A percentile compares a stretch with the other conserved stretches of the same genome.
Conservation (phyloP, 1,140 invertebrate genomes). For the Bombus superbus region DNA sequence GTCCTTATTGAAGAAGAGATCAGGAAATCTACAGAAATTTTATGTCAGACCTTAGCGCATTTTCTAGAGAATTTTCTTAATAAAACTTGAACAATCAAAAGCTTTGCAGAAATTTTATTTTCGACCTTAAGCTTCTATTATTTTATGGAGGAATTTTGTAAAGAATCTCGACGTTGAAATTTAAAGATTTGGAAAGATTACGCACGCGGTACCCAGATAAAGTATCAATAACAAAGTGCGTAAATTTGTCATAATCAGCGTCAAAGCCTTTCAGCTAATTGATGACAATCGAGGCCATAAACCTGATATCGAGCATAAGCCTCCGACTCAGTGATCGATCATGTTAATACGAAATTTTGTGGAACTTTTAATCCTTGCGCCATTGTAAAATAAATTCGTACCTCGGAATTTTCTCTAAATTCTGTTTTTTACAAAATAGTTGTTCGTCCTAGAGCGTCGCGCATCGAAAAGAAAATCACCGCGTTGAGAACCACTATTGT, state of each 20-base stretch:
- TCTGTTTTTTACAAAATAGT: too few relatives aligned
- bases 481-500: conserved; percentile 34
- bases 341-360: background rate
- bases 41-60: too few relatives aligned
- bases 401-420: too few relatives aligned
- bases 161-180: background rate
- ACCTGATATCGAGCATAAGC: too few relatives aligned
- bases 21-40: background rate
- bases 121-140: too few relatives aligned
- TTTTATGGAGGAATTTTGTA: too few relatives aligned
- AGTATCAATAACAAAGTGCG: background rate
- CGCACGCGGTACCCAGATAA: too few relatives aligned
- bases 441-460: background rate
- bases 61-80: background rate
- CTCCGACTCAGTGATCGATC: background rate
- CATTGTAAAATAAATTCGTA: too few relatives aligned
- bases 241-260: background rate
- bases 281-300: background rate
- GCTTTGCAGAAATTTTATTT: background rate
- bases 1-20: background rate
- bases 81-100: background rate
- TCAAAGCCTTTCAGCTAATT: too few relatives aligned
- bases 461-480: background rate
- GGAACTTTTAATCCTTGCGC: background rate
- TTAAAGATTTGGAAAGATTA: background rate